Base-by-base conservation (phyloP, 2,113 vertebrate species). In the Nymphicus hollandicus region DNA sequence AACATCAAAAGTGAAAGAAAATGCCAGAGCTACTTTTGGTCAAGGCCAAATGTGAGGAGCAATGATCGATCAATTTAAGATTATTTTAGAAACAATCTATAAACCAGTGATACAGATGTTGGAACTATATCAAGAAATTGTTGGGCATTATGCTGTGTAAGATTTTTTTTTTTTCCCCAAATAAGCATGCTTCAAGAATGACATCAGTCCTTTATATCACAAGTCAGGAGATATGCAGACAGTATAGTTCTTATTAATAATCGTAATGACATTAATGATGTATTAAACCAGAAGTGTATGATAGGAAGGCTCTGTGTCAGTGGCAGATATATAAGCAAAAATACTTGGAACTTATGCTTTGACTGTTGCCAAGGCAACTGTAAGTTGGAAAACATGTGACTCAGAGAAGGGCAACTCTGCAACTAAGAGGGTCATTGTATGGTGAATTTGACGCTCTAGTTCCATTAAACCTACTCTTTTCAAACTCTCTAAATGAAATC, bases 61-160 rank as follows among this genome's bases (percentile, higher is more conserved):
- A 97, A 95, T 93, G 96, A 96, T 96, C 92, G 91, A 97, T 97
- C 93, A 92, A 93, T 98, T 97, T 95, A 95, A 97, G 96, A 91
- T 96, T 96, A 96, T 97, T 98, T 97, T 93, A 98, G 95, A 94
- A 97, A 88, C 64, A 86, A 70, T 95, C 90, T 95, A 56, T 94
- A 97, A 96, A 93, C 89, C 10, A 5, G 65, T 89, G 83, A 79
- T 96, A 95, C 79, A 97, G 93, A 97, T 87, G 74, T 85, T 97
- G 92, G 95, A 95, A 87, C 50, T 17, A 35, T 74, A 81, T 85
- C 93, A 94, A 94, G 65, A 95, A 95, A 91, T 80, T 44, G 47
- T 58, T 63, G 69, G 95, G 88, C 31, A 12, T 95, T 94, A 66
- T 43, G n/a, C 49, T 93, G 71, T 72, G 74, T 68, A 89, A 88